These are phyloP conservation scores for Pecten maximus DNA, from an alignment of 2,888 invertebrate species.

Conservation along the genomic window DNA sequence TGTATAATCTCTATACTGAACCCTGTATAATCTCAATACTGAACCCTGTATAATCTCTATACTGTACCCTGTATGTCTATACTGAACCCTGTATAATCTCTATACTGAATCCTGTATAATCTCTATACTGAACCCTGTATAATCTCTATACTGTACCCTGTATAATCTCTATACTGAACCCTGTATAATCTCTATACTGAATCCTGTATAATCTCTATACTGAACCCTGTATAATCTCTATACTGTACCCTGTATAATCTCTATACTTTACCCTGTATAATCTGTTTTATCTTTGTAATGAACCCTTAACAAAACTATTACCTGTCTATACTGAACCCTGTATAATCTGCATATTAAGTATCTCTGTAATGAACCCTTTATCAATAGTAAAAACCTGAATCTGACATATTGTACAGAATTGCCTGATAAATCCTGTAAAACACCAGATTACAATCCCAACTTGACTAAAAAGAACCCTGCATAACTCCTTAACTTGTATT, in stretches of 20 bases:
- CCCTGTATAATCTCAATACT: background rate
- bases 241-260: background rate
- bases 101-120: background rate
- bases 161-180: background rate
- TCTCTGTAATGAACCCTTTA: background rate
- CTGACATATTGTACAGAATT: too few species aligned
- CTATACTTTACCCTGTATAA: background rate
- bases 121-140: background rate
- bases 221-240: background rate
- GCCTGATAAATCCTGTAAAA: too few species aligned
- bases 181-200: background rate
- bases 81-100: background rate
- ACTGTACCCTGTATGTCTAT: background rate
- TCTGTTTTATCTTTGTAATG: too few species aligned
- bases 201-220: background rate
- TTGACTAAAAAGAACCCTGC: too few species aligned
- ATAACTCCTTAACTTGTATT: too few species aligned
- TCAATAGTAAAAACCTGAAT: too few species aligned
- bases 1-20: background rate
- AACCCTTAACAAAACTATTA: too few species aligned
- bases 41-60: background rate
- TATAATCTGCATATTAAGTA: background rate
- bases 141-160: background rate
- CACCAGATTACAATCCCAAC: too few species aligned
- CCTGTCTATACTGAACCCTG: conserved; percentile 10